A percentile compares a stretch with the other conserved stretches of the same genome.
phyloP scores from a whole-genome alignment of 2,797 vertebrate genomes.

The Lerista edwardsae region DNA sequence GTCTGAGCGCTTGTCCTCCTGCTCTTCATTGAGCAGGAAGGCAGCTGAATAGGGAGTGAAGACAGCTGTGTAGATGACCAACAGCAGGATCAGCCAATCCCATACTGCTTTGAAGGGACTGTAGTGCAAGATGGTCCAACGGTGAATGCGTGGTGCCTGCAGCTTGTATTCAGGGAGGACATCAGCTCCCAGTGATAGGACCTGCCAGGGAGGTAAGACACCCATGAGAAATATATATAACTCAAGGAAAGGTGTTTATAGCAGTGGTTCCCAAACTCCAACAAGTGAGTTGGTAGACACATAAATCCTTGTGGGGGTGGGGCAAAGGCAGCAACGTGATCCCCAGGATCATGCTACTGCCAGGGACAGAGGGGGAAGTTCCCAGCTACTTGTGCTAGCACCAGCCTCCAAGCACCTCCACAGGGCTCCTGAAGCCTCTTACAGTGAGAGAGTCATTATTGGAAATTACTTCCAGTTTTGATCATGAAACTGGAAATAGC shows the following conservation, averaged over 20 bases:
- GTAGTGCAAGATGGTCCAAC: constrained; percentile 97
- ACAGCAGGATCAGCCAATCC: constrained; percentile 98
- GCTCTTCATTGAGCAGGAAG: constrained; percentile 94
- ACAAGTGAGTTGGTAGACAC: no score
- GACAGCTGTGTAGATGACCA: constrained; percentile 97
- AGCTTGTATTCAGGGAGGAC: constrained; percentile 98
- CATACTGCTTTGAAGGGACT: constrained; percentile 99
- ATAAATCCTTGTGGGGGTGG: no score
- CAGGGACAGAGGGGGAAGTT: no score
- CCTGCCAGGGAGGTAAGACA: constrained; percentile 75
- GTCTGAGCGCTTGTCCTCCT: constrained; percentile 84
- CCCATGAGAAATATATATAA: neutral
- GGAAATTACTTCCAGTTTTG: no score
- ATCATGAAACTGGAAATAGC: no score
- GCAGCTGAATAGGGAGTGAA: constrained; percentile 97
- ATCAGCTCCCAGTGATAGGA: constrained; percentile 94
- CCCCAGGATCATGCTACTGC: no score
- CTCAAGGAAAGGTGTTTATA: neutral
- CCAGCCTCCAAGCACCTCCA: no score
- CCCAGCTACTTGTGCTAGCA: no score
- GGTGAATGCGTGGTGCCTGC: constrained; percentile 94
- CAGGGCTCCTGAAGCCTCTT: no score
- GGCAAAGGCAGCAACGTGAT: no score
- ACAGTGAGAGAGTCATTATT: no score
- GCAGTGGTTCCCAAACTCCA: no score